Percentiles rank a stretch among this genome's conserved stretches.
Conservation (phyloP, 1,140 invertebrate species). For the Tetraneura akinire region DNA sequence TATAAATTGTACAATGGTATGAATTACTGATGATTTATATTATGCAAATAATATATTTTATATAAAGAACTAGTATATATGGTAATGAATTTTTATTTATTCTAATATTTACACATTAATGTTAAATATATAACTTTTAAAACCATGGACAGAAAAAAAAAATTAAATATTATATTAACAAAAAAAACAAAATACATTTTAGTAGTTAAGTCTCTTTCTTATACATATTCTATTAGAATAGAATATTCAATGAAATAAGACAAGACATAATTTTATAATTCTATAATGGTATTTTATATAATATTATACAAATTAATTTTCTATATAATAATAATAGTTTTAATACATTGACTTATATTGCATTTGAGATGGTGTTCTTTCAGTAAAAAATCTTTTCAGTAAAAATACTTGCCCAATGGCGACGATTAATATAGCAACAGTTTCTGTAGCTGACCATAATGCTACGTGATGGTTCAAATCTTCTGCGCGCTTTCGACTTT, state of each 20-base stretch:
- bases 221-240: conserved; percentile 3
- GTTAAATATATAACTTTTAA: neutral
- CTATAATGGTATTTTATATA: conserved; percentile 15
- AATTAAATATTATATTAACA: conserved; percentile 15
- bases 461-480: conserved; percentile 92
- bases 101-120: conserved; percentile 27
- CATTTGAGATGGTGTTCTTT: conserved; percentile 66
- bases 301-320: neutral
- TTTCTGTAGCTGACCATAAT: conserved; percentile 90
- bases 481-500: conserved; percentile 91
- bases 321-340: conserved; percentile 10
- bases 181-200: neutral
- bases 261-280: neutral
- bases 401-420: conserved; percentile 88
- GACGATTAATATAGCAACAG: conserved; percentile 79
- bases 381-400: conserved; percentile 93
- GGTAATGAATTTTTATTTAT: neutral
- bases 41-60: neutral
- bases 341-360: conserved; percentile 47
- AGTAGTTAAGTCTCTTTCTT: neutral
- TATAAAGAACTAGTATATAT: neutral
- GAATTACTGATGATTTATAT: too few species aligned
- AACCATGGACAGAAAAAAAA: neutral
- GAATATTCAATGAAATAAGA: neutral
- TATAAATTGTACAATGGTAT: too few species aligned